A percentile compares a stretch with the other conserved stretches of the same genome.
Conservation (phyloP, 1,140 invertebrate genomes). For the Mercenaria mercenaria region DNA sequence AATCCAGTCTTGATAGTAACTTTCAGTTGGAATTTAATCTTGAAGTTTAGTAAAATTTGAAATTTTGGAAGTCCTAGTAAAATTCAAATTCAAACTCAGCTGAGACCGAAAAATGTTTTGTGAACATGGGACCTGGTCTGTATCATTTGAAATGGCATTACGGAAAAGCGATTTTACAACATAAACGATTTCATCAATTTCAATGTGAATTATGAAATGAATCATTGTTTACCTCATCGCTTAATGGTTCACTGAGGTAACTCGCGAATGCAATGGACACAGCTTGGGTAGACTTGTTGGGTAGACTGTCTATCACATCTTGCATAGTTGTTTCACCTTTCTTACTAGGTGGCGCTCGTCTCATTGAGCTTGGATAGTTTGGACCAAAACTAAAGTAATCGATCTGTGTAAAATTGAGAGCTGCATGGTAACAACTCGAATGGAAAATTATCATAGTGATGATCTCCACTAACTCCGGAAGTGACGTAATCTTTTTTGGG, state of each 20-base stretch:
- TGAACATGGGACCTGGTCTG: no score
- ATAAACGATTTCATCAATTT: no score
- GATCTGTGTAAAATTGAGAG: slow-evolving; percentile 54
- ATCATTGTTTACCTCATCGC: slow-evolving; percentile 58
- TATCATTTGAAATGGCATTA: no score
- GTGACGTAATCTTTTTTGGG: slow-evolving; percentile 3
- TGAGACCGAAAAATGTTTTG: no score
- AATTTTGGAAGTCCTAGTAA: no score
- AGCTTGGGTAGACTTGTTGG: slow-evolving; percentile 51
- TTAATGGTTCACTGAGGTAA: slow-evolving; percentile 53
- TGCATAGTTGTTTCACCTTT: slow-evolving; percentile 53
- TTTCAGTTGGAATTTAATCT: no score
- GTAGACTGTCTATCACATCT: slow-evolving; percentile 43
- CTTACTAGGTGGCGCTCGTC: slow-evolving; percentile 42
- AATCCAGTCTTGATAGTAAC: no score
- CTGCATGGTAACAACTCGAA: slow-evolving; percentile 48
- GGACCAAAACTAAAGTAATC: slow-evolving; percentile 64
- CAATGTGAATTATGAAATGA: background rate
- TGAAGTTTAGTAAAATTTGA: no score
- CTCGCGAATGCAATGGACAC: slow-evolving; percentile 53
- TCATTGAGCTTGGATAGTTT: slow-evolving; percentile 56
- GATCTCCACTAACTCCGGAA: slow-evolving; percentile 33
- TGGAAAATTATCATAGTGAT: slow-evolving; percentile 50
- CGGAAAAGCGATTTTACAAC: no score
- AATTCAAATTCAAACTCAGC: no score